Evolutionary conservation across 1,140 invertebrate genomes (phyloP).

Genomic region (Drosophila littoralis): DNA sequence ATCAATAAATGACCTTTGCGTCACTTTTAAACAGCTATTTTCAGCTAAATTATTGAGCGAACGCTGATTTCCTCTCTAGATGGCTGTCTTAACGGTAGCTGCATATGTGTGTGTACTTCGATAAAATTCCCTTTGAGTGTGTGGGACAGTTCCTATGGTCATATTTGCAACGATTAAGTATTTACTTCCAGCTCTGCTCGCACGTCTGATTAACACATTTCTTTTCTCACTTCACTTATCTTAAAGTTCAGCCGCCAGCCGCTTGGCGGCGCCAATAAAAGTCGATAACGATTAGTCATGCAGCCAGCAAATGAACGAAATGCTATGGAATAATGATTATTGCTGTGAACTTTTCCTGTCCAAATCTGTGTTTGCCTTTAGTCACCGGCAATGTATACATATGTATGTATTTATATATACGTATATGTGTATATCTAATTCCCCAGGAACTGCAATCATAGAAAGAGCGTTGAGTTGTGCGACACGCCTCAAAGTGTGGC

Average conservation of each 20-base stretch:
- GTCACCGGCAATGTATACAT: slow-evolving; percentile 41
- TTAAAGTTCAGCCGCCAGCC: slow-evolving; percentile 54
- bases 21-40: slow-evolving; percentile 45
- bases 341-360: slow-evolving; percentile 9
- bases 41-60: slow-evolving; percentile 46
- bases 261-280: slow-evolving; percentile 43
- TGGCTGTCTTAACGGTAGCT: background rate
- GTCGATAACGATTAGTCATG: slow-evolving; percentile 71
- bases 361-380: slow-evolving; percentile 49
- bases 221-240: slow-evolving; percentile 41
- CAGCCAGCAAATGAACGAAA: slow-evolving; percentile 19
- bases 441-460: slow-evolving; percentile 35
- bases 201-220: slow-evolving; percentile 65
- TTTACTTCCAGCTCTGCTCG: slow-evolving; percentile 17
- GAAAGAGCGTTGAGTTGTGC: slow-evolving; percentile 9
- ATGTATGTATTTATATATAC: slow-evolving; percentile 1
- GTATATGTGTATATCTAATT: slow-evolving; percentile 12
- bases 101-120: background rate
- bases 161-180: slow-evolving; percentile 6
- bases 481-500: slow-evolving; percentile 23
- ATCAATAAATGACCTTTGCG: slow-evolving; percentile 72
- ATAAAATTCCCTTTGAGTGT: slow-evolving; percentile 1
- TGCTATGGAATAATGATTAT: slow-evolving; percentile 32
- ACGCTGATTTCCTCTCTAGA: slow-evolving; percentile 3
- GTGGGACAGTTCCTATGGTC: background rate